Evolutionary conservation across 2,797 vertebrate genomes (phyloP).

Genomic region (Thamnophis elegans): DNA sequence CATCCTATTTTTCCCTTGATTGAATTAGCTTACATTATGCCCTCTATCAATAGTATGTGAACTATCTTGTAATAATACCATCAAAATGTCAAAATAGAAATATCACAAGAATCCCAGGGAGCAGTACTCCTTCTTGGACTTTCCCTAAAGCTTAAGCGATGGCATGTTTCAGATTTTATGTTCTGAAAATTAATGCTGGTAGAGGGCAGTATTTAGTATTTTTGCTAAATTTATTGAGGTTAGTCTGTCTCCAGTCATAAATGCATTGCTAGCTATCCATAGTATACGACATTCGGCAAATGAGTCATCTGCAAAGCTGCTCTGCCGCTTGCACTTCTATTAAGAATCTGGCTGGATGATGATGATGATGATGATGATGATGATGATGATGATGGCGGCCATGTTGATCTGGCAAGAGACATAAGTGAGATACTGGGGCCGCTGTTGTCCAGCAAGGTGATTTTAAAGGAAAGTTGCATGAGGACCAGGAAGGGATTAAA

Average conservation of each 20-base stretch:
- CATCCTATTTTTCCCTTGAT: too few relatives aligned
- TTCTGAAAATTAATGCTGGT: not conserved
- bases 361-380: not conserved
- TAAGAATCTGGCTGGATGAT: not conserved
- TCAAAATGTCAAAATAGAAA: not conserved
- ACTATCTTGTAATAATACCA: not conserved
- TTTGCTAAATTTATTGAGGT: not conserved
- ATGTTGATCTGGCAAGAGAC: slow-evolving; percentile 60
- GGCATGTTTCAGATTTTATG: not conserved
- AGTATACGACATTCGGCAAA: not conserved
- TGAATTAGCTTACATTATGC: not conserved
- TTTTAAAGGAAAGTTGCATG: slow-evolving; percentile 43
- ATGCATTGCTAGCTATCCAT: not conserved
- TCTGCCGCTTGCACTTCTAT: slow-evolving; percentile 55
- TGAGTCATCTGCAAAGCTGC: slow-evolving; percentile 55
- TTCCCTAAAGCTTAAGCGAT: not conserved
- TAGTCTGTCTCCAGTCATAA: not conserved
- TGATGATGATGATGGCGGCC: too few relatives aligned
- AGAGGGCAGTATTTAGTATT: not conserved
- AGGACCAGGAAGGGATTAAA: slow-evolving; percentile 26
- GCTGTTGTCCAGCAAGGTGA: slow-evolving; percentile 45
- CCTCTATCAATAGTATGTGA: not conserved
- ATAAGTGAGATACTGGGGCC: slow-evolving; percentile 58
- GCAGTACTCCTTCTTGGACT: not conserved
- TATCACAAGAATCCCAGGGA: not conserved